Conservation (phyloP, 2,888 invertebrate genomes). For the Lasioglossum vierecki region DNA sequence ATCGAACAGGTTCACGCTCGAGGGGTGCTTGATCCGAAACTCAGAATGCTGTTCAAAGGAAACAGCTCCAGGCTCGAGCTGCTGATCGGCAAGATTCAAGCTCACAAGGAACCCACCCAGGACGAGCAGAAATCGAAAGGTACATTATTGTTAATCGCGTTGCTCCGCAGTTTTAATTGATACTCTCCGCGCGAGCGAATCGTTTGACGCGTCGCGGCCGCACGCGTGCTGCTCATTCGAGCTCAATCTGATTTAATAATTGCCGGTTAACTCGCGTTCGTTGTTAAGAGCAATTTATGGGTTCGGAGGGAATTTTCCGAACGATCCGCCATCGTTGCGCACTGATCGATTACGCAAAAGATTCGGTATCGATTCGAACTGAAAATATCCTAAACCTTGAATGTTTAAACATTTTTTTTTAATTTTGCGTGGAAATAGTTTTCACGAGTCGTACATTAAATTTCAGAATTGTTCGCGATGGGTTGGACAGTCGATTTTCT, state of each 20-base stretch:
- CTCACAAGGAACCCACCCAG: constrained; percentile 89
- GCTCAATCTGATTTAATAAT: constrained; percentile 40
- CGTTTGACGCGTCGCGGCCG: constrained; percentile 5
- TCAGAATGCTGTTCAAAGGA: constrained; percentile 92
- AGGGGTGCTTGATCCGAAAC: constrained; percentile 10
- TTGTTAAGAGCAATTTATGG: constrained; percentile 9
- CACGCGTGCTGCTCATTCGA: constrained; percentile 1
- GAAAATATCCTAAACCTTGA: background rate
- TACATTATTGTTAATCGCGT: constrained; percentile 40
- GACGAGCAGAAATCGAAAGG: constrained; percentile 76
- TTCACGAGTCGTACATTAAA: background rate
- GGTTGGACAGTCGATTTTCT: background rate
- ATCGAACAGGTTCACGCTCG: background rate
- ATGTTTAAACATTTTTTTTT: background rate
- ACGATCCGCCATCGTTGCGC: background rate
- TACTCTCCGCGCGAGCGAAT: background rate
- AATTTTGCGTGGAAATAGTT: background rate
- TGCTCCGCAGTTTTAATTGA: background rate
- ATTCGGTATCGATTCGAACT: background rate
- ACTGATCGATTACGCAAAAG: background rate
- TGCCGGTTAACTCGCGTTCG: constrained; percentile 37
- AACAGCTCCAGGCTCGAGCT: constrained; percentile 93
- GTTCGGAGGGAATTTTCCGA: constrained; percentile 9
- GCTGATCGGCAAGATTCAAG: constrained; percentile 94
- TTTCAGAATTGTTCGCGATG: background rate